Conservation (phyloP, 1,140 invertebrate species). For the Rhizoglyphus robini region DNA sequence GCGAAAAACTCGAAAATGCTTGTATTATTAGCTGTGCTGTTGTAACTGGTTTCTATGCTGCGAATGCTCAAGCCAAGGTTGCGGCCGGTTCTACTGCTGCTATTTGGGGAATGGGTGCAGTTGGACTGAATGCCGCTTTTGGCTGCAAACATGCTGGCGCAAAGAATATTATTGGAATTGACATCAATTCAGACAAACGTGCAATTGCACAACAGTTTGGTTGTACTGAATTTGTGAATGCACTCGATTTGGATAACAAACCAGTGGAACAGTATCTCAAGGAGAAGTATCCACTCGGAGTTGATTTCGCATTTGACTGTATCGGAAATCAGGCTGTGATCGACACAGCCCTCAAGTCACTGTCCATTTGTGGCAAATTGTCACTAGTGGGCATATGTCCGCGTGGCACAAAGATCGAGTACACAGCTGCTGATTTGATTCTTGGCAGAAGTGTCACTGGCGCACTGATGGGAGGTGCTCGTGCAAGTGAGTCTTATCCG, state of each 20-base stretch:
- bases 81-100: constrained; percentile 66
- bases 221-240: constrained; percentile 28
- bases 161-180: constrained; percentile 78
- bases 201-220: constrained; percentile 39
- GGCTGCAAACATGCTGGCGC: constrained; percentile 73
- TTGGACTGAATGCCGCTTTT: constrained; percentile 63
- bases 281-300: constrained; percentile 57
- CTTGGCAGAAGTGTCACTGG: constrained; percentile 89
- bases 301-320: constrained; percentile 19
- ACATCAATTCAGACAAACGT: constrained; percentile 77
- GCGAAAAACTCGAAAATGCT: constrained; percentile 35
- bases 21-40: constrained; percentile 89
- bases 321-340: constrained; percentile 7
- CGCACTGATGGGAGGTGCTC: constrained; percentile 74
- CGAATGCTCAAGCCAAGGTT: constrained; percentile 74
- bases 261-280: constrained; percentile 74
- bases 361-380: constrained; percentile 52
- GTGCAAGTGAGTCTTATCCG: constrained; percentile 82
- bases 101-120: constrained; percentile 85
- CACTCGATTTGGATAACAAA: constrained; percentile 42
- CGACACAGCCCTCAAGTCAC: not conserved
- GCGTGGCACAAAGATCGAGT: constrained; percentile 36
- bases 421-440: constrained; percentile 84
- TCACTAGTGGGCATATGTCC: not conserved
- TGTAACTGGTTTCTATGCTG: constrained; percentile 66